Evolutionary conservation across 2,113 vertebrate species (phyloP).

Genomic region (Ceuthmochares aereus): DNA sequence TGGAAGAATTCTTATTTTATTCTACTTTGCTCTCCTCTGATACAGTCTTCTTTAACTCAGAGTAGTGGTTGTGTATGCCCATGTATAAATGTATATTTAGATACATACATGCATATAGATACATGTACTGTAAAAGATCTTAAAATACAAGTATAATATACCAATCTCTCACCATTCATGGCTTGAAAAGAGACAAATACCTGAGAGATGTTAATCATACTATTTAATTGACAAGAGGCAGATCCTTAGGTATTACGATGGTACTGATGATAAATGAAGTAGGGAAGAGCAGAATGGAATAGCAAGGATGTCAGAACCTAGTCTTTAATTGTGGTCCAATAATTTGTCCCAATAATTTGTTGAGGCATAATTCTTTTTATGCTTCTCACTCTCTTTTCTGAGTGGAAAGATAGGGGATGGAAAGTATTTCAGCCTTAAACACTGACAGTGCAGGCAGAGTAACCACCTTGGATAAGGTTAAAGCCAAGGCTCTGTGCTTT

Average conservation of each 20-base stretch:
- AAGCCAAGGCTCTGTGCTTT: not conserved
- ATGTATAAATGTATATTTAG: not conserved
- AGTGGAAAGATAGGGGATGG: not conserved
- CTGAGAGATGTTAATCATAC: not conserved
- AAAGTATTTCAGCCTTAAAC: not conserved
- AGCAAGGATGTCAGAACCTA: not conserved
- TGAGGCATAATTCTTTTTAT: not conserved
- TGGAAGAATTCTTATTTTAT: not conserved
- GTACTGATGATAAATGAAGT: not conserved
- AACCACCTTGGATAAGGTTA: not conserved
- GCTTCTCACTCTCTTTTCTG: not conserved
- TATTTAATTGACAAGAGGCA: not conserved
- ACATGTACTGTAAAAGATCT: not conserved
- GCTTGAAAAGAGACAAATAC: not conserved
- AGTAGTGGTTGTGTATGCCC: not conserved
- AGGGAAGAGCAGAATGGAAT: not conserved
- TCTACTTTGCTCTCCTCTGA: not conserved
- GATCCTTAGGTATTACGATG: not conserved
- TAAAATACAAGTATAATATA: not conserved
- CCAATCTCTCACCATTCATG: fast-evolving
- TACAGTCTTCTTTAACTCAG: not conserved
- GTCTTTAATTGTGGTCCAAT: not conserved
- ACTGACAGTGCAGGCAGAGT: not conserved
- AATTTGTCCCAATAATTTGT: not conserved
- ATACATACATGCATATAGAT: not conserved